These are phyloP conservation scores for Myotis brandtii DNA, from an alignment of 2,113 vertebrate genomes.

Conservation along the genomic window DNA sequence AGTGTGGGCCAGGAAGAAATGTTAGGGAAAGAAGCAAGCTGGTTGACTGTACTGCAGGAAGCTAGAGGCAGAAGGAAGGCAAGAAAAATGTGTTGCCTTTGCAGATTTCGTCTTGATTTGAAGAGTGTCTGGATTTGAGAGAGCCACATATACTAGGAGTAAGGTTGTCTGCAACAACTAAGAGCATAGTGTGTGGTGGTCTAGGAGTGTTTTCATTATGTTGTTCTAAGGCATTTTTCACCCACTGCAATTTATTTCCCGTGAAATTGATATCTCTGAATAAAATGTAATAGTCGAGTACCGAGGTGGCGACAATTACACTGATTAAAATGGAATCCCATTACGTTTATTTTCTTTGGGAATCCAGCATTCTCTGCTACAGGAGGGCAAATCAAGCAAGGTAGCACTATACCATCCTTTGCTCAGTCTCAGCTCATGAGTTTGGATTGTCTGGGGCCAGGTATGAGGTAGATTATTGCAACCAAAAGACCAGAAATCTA, in stretches of 20 bases:
- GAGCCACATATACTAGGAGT: background rate
- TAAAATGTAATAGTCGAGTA: constrained; percentile 35
- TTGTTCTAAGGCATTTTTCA: constrained; percentile 23
- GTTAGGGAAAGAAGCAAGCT: background rate
- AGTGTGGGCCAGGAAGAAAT: constrained; percentile 13
- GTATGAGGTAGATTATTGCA: background rate
- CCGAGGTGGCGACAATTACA: constrained; percentile 30
- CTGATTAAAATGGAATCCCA: constrained; percentile 50
- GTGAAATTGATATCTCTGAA: constrained; percentile 56
- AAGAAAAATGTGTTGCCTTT: background rate
- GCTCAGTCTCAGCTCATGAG: background rate
- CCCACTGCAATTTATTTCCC: constrained; percentile 19
- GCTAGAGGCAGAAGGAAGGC: background rate
- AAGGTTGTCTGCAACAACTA: background rate
- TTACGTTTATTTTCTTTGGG: constrained; percentile 39
- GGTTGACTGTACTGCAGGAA: background rate
- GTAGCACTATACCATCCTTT: background rate
- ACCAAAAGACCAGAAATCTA: background rate
- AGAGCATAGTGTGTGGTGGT: background rate
- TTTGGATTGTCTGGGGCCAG: background rate
- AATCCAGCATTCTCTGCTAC: background rate
- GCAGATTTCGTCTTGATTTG: constrained; percentile 23
- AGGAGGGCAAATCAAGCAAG: background rate
- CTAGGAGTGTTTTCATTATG: background rate
- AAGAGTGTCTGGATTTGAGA: background rate